Evolutionary conservation across 2,888 invertebrate genomes (phyloP).

Genomic region (Pseudococcus longispinus): DNA sequence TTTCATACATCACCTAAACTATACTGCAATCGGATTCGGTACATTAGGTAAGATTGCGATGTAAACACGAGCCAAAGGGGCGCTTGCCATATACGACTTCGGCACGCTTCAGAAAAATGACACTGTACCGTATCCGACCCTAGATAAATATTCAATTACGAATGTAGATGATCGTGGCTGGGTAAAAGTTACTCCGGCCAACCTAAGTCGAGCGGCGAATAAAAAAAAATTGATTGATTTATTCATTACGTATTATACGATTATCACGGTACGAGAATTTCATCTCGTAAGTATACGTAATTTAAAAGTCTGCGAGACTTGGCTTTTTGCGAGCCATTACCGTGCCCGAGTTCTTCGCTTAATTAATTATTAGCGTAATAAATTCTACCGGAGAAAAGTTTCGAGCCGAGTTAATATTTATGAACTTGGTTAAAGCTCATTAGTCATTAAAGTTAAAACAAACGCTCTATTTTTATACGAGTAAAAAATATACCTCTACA

Average conservation of each 20-base stretch:
- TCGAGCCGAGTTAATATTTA: slow-evolving; percentile 52
- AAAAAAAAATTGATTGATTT: background rate
- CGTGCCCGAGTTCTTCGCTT: background rate
- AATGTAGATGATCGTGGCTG: background rate
- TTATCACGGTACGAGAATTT: slow-evolving; percentile 7
- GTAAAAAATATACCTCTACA: background rate
- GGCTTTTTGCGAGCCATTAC: slow-evolving; percentile 6
- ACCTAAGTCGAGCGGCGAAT: background rate
- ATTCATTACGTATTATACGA: background rate
- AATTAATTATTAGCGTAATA: slow-evolving; percentile 46
- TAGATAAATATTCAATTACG: background rate
- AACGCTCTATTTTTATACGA: slow-evolving; percentile 39
- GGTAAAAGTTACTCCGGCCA: background rate
- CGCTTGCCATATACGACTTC: background rate
- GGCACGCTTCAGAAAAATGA: background rate
- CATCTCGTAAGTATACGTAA: slow-evolving; percentile 36
- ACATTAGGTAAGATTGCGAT: background rate
- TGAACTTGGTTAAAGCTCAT: slow-evolving; percentile 50
- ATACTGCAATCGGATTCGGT: background rate
- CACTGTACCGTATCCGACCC: background rate
- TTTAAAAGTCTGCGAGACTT: slow-evolving; percentile 24
- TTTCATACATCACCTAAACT: background rate
- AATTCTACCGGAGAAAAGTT: slow-evolving; percentile 43
- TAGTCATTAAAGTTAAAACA: slow-evolving; percentile 50
- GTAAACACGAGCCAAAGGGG: background rate